Evolutionary conservation across 2,888 invertebrate species (phyloP).

Genomic region (Unio pictorum): DNA sequence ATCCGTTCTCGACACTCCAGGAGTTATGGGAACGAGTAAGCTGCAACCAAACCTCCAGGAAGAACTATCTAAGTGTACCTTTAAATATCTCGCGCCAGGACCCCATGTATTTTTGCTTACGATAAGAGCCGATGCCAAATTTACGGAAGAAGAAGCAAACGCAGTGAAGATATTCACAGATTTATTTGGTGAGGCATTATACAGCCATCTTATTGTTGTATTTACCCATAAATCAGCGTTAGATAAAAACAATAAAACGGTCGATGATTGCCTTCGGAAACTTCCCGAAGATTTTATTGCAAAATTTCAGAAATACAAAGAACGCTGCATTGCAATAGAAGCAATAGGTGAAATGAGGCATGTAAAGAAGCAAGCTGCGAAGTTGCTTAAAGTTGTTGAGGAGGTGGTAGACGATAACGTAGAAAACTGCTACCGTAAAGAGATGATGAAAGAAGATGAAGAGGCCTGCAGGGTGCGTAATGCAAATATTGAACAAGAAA

Average conservation of each 20-base stretch:
- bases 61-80: neutral
- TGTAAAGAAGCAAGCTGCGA: too few relatives aligned
- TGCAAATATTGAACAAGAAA: too few relatives aligned
- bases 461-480: too few relatives aligned
- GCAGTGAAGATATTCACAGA: neutral
- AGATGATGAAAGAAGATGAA: too few relatives aligned
- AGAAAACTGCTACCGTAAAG: too few relatives aligned
- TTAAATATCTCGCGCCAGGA: neutral
- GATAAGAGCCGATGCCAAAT: slow-evolving; percentile 3
- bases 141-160: slow-evolving; percentile 1
- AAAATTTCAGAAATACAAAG: neutral
- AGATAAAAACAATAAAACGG: neutral
- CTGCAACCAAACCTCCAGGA: too few relatives aligned
- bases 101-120: slow-evolving; percentile 1
- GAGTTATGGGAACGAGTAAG: too few relatives aligned
- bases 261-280: neutral
- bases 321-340: neutral
- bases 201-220: slow-evolving; percentile 1
- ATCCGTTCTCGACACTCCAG: too few relatives aligned
- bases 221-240: neutral
- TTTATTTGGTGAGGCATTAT: slow-evolving; percentile 4
- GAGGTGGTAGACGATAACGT: too few relatives aligned
- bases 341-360: neutral
- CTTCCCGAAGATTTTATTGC: neutral
- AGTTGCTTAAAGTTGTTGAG: too few relatives aligned